Conservation (phyloP, 1,140 invertebrate species). For the Caenorhabditis latens region DNA sequence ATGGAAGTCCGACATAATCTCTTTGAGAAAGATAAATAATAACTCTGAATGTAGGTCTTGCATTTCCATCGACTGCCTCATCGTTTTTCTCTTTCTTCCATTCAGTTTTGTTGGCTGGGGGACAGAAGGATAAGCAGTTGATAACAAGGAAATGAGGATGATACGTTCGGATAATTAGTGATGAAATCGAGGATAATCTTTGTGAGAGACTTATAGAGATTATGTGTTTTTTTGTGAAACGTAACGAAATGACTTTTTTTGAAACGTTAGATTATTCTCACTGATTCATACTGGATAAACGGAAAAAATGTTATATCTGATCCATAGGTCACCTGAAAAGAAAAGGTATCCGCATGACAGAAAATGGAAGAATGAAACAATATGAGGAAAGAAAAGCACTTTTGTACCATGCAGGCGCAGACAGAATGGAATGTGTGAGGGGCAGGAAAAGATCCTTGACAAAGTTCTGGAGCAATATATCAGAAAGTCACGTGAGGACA, state of each 20-base stretch:
- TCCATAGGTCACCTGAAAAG: no score
- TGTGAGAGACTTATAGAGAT: not conserved
- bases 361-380: no score
- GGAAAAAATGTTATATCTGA: no score
- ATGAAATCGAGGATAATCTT: constrained; percentile 44
- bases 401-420: no score
- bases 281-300: no score
- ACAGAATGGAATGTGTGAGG: no score
- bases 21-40: constrained; percentile 41
- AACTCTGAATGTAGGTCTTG: constrained; percentile 50
- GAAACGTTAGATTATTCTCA: no score
- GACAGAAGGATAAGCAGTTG: not conserved
- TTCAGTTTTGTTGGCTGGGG: constrained; percentile 10
- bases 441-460: no score
- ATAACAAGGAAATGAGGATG: constrained; percentile 45
- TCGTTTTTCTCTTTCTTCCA: not conserved
- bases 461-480: no score
- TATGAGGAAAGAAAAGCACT: no score
- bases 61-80: constrained; percentile 1
- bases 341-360: no score
- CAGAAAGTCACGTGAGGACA: no score
- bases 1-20: constrained; percentile 45
- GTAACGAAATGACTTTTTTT: not conserved
- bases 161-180: constrained; percentile 45
- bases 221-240: not conserved